These are phyloP conservation scores for Numenius arquata DNA, from an alignment of 2,113 vertebrate species.

Conservation along the genomic window DNA sequence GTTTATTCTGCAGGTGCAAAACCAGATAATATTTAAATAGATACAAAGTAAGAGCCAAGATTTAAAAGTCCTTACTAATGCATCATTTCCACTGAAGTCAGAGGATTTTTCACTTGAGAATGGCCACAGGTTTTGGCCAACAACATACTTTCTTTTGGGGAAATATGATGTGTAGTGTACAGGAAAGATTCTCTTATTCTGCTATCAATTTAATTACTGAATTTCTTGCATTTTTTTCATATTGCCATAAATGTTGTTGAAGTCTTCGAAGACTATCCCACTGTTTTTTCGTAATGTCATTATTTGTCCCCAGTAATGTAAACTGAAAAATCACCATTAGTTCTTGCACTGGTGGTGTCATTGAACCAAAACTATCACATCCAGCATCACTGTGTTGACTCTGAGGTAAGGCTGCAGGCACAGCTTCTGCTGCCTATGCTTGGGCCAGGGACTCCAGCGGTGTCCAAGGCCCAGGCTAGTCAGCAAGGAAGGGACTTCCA, in stretches of 20 bases:
- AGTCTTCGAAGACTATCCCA: not conserved
- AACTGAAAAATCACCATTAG: not conserved
- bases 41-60: not conserved
- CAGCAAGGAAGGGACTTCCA: not conserved
- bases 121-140: not conserved
- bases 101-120: not conserved
- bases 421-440: not conserved
- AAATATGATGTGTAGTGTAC: not conserved
- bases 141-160: not conserved
- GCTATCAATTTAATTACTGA: not conserved
- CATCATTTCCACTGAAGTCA: not conserved
- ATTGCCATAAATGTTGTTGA: not conserved
- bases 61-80: not conserved
- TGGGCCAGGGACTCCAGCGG: too few species aligned
- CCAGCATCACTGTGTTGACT: not conserved
- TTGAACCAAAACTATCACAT: not conserved
- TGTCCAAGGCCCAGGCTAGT: not conserved
- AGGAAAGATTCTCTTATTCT: not conserved
- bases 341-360: not conserved
- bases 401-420: rapidly evolving
- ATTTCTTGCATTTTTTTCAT: not conserved
- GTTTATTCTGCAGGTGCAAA: conserved; percentile 47
- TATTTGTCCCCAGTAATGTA: not conserved
- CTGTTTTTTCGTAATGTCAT: not conserved
- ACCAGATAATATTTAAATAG: not conserved